These are phyloP conservation scores for Clarias magur DNA, from an alignment of 2,113 vertebrate species.

Conservation along the genomic window DNA sequence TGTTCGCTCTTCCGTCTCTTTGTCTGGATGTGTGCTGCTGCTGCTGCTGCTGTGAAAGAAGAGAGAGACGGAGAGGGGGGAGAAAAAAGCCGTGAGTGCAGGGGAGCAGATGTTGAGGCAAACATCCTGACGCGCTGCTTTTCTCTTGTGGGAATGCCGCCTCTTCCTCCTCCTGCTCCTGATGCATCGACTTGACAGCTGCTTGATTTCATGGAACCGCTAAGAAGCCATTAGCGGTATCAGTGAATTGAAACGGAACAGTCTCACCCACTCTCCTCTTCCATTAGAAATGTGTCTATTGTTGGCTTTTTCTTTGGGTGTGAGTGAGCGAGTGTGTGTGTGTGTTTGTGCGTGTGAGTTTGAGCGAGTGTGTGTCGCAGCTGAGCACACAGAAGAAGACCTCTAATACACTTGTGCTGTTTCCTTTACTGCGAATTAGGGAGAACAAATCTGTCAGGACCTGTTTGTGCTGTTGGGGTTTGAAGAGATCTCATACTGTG, in stretches of 20 bases:
- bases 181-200: slow-evolving; percentile 98
- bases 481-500: slow-evolving; percentile 76
- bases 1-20: slow-evolving; percentile 82
- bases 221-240: slow-evolving; percentile 97
- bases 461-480: slow-evolving; percentile 77
- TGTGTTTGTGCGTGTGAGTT: slow-evolving; percentile 47
- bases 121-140: slow-evolving; percentile 89
- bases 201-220: slow-evolving; percentile 97
- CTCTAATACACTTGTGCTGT: slow-evolving; percentile 71
- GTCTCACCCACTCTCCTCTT: slow-evolving; percentile 85
- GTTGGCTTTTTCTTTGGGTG: slow-evolving; percentile 69
- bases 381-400: slow-evolving; percentile 69
- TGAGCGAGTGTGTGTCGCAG: slow-evolving; percentile 60
- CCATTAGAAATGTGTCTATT: slow-evolving; percentile 80
- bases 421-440: slow-evolving; percentile 67
- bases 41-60: slow-evolving; percentile 67
- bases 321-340: slow-evolving; percentile 51
- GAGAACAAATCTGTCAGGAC: slow-evolving; percentile 77
- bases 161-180: slow-evolving; percentile 83
- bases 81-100: slow-evolving; percentile 76
- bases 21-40: slow-evolving; percentile 86
- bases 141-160: slow-evolving; percentile 91
- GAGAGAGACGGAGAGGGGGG: not conserved
- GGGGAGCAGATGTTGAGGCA: slow-evolving; percentile 98
- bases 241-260: slow-evolving; percentile 95